phyloP scores from a whole-genome alignment of 2,113 vertebrate species.

The Origma solitaria region DNA sequence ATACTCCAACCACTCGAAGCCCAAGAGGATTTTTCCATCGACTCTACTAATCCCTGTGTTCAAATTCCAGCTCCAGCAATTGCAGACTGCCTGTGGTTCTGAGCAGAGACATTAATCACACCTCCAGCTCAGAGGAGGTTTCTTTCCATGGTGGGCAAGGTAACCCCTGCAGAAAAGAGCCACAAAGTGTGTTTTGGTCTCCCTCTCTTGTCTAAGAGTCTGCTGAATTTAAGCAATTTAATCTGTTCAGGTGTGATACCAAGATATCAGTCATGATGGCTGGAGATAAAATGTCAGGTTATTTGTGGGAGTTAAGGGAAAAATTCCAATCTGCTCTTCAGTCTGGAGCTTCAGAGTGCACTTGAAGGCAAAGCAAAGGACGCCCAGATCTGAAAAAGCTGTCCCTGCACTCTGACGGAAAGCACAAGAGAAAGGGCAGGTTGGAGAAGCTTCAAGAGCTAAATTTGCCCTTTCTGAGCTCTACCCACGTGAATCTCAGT shows the following conservation, averaged over 20 bases:
- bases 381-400: background rate
- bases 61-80: background rate
- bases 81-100: background rate
- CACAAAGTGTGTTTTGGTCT: background rate
- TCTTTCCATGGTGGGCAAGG: background rate
- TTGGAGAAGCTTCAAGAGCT: background rate
- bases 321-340: background rate
- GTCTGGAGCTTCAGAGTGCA: background rate
- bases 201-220: background rate
- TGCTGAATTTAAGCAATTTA: background rate
- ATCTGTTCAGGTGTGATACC: background rate
- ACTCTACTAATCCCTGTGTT: background rate
- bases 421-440: background rate
- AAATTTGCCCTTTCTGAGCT: background rate
- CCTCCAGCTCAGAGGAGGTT: background rate
- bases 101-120: background rate
- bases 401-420: background rate
- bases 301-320: background rate
- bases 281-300: background rate
- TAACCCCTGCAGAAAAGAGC: background rate
- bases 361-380: background rate
- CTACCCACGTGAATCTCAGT: background rate
- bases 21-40: background rate
- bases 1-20: background rate
- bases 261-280: background rate